phyloP scores from a whole-genome alignment of 1,140 invertebrate genomes.

The Diabrotica undecimpunctata region DNA sequence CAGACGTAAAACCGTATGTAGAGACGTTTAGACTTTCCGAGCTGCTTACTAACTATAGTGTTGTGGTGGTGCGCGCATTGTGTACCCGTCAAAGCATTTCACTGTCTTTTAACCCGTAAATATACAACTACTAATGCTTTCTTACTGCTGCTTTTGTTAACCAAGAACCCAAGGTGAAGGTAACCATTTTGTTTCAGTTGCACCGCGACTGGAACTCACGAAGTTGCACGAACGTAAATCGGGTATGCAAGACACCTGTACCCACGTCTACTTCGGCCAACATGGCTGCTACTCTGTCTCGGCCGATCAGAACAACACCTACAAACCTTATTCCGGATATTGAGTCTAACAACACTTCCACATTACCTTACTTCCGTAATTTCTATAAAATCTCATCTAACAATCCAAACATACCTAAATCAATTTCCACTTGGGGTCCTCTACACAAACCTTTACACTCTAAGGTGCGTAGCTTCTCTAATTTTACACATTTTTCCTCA shows the following conservation, averaged over 20 bases:
- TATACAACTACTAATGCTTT: conserved; percentile 34
- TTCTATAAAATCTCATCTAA: conserved; percentile 51
- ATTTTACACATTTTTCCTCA: conserved; percentile 13
- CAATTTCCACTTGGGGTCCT: conserved; percentile 62
- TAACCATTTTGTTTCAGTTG: conserved; percentile 46
- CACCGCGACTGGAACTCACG: conserved; percentile 50
- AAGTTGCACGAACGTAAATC: conserved; percentile 47
- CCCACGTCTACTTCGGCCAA: conserved; percentile 46
- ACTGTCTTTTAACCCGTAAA: conserved; percentile 33
- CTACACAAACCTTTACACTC: conserved; percentile 64
- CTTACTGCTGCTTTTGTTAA: not conserved
- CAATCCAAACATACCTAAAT: conserved; percentile 61
- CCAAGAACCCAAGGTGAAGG: conserved; percentile 35
- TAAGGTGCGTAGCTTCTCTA: conserved; percentile 58
- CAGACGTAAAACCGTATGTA: too few species aligned
- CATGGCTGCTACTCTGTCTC: conserved; percentile 48
- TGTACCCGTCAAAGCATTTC: conserved; percentile 18
- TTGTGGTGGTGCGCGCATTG: conserved; percentile 49
- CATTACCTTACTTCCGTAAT: conserved; percentile 57
- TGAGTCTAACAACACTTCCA: conserved; percentile 48
- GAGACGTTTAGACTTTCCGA: not conserved
- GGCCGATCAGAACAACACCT: conserved; percentile 33
- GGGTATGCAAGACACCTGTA: conserved; percentile 41
- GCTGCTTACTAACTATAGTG: conserved; percentile 34
- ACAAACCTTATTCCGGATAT: conserved; percentile 38